Evolutionary conservation across 2,113 vertebrate species (phyloP).

Genomic region (Centropus bengalensis): DNA sequence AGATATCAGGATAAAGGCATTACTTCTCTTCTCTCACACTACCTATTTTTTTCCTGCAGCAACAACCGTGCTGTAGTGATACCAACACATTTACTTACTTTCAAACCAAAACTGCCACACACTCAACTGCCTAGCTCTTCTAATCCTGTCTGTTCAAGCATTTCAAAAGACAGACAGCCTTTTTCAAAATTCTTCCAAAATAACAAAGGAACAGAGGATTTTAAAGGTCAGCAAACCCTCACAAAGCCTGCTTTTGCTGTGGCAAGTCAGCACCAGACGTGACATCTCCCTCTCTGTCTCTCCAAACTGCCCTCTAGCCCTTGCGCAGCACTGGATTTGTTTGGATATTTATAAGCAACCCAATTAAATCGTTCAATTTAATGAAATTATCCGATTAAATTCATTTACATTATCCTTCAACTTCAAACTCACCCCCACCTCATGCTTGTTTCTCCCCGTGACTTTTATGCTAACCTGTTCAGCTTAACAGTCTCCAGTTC

Average conservation of each 20-base stretch:
- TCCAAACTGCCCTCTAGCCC: neutral
- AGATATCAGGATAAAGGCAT: neutral
- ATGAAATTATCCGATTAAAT: neutral
- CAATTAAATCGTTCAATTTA: neutral
- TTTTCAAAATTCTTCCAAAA: neutral
- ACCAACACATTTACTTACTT: neutral
- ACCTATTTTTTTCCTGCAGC: neutral
- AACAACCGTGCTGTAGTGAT: neutral
- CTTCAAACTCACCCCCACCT: neutral
- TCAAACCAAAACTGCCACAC: neutral
- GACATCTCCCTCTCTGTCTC: neutral
- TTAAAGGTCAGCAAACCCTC: neutral
- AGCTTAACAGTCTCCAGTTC: slow-evolving; percentile 84
- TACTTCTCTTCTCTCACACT: neutral
- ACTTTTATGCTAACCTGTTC: slow-evolving; percentile 80
- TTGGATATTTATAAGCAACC: neutral
- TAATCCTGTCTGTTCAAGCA: neutral
- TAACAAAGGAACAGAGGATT: neutral
- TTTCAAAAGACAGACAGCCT: neutral
- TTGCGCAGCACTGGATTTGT: neutral
- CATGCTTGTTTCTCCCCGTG: neutral
- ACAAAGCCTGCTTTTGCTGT: neutral
- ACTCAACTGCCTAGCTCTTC: neutral
- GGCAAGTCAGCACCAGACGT: neutral
- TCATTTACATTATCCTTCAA: neutral